Base-by-base conservation (phyloP, 2,797 vertebrate species). In the Notolepis coatsorum region DNA sequence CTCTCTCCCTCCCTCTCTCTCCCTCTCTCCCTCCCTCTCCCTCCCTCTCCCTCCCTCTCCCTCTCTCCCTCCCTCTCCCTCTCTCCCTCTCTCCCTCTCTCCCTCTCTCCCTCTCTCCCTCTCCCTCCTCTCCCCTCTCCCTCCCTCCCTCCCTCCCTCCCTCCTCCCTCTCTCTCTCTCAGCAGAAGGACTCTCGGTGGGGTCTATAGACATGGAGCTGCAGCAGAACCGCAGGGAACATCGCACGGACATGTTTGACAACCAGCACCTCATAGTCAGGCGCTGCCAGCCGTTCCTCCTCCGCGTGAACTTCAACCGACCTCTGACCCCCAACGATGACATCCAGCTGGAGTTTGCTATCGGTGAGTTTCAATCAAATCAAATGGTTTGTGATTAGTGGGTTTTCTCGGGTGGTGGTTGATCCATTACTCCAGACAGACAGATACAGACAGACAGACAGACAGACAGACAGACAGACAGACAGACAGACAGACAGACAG, bases 261-360 rank as follows among this genome's bases (percentile, higher is more conserved):
- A 24, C 42, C 5, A 30, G 1, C 84, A 76, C 12, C 73, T 98
- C 72, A 95, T 97, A 45, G 86, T 96, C 7, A 94, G 96, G 0
- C 91, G 96, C 0, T 95, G 94, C 0, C 89, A 93, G 57, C 0
- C 86, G 66, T 96, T 94, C 77, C 2, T 73, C 13, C 27, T 97
- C 1, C 71, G 77, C 13, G 63, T 98, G 18, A 82, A 86, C 49
- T 96, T 96, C 88, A 90, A 51, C 64, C 92, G 90, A 0, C 81
- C 86, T 0, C 89, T 92, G 18, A 39, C 54, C 1, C 54, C 67
- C 0, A 8, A 7, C 2, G 94, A 97, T 67, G 38, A 78, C 0
- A 91, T 95, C 85, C 90, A 94, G 80, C 4, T 97, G 7, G 95
- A 98, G 68, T 96, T 94, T 60, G 65, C 93, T 59, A 96, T 98